phyloP scores from a whole-genome alignment of 2,888 invertebrate genomes.

The Drosophila ezoana region DNA sequence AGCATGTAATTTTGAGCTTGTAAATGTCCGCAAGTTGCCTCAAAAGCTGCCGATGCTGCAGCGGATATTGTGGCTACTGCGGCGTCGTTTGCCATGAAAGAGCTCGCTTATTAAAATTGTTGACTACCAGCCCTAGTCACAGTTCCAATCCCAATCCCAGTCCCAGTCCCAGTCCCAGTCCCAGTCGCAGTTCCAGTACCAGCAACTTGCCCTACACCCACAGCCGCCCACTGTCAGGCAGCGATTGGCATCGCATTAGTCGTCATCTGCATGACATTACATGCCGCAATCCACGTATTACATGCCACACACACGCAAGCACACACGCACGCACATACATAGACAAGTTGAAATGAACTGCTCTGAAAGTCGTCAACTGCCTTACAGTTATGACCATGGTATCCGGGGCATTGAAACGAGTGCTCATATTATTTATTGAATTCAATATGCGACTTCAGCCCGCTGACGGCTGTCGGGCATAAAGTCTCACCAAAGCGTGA shows the following conservation, averaged over 20 bases:
- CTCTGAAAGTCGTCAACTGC: constrained; percentile 60
- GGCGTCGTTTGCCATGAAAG: constrained; percentile 70
- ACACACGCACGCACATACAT: constrained; percentile 5
- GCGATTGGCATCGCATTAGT: constrained; percentile 73
- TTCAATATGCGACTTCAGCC: constrained; percentile 65
- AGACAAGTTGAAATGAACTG: constrained; percentile 61
- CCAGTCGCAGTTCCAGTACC: not conserved
- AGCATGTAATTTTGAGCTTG: constrained; percentile 7
- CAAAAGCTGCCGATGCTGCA: constrained; percentile 36
- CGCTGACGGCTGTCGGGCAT: constrained; percentile 55
- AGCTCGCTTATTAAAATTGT: constrained; percentile 76
- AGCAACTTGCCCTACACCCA: not conserved
- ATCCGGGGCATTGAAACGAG: constrained; percentile 25
- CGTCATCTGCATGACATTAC: constrained; percentile 81
- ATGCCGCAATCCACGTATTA: constrained; percentile 79
- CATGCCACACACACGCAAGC: constrained; percentile 51
- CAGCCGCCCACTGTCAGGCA: not conserved
- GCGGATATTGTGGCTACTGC: constrained; percentile 70
- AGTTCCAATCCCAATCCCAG: constrained; percentile 1
- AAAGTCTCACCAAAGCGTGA: constrained; percentile 69
- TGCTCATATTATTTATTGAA: constrained; percentile 73
- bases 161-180: too few species aligned
- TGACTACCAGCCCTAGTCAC: constrained; percentile 42
- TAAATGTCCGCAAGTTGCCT: constrained; percentile 39
- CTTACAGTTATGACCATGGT: constrained; percentile 57